These are phyloP conservation scores for Zosterops japonicus DNA, from an alignment of 2,113 vertebrate genomes.

Conservation along the genomic window DNA sequence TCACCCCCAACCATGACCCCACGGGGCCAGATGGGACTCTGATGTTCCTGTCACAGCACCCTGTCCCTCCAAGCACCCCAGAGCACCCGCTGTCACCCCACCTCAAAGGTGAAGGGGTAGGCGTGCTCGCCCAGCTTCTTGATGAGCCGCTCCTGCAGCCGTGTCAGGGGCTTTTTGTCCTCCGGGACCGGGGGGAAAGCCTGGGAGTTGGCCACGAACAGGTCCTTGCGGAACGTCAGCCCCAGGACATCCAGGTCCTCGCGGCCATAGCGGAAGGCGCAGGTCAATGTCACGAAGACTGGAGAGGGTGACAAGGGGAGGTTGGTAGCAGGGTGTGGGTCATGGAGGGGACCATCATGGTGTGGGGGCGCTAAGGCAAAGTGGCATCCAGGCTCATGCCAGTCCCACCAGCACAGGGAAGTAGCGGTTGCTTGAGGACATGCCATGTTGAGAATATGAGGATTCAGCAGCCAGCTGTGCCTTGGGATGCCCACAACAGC, in stretches of 20 bases:
- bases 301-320: background rate
- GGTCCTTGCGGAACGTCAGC: constrained; percentile 92
- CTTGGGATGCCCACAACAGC: background rate
- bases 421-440: background rate
- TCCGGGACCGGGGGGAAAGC: constrained; percentile 86
- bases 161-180: constrained; percentile 84
- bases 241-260: constrained; percentile 96
- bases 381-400: background rate
- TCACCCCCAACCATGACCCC: background rate
- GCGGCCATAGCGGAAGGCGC: constrained; percentile 94
- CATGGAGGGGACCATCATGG: background rate
- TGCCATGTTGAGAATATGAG: background rate
- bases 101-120: constrained; percentile 94
- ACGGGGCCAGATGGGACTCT: background rate
- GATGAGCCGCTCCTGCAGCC: constrained; percentile 92
- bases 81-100: background rate
- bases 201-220: constrained; percentile 90
- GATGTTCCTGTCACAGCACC: fast-evolving
- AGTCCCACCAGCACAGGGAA: background rate
- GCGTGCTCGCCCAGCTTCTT: constrained; percentile 95
- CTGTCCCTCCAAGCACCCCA: background rate
- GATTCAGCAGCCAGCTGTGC: background rate
- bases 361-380: background rate
- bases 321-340: background rate
- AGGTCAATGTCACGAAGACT: constrained; percentile 95